Evolutionary conservation across 2,888 invertebrate genomes (phyloP), one percentile per base, ranked within the genome.

Genomic region (Brenthis hecate): DNA sequence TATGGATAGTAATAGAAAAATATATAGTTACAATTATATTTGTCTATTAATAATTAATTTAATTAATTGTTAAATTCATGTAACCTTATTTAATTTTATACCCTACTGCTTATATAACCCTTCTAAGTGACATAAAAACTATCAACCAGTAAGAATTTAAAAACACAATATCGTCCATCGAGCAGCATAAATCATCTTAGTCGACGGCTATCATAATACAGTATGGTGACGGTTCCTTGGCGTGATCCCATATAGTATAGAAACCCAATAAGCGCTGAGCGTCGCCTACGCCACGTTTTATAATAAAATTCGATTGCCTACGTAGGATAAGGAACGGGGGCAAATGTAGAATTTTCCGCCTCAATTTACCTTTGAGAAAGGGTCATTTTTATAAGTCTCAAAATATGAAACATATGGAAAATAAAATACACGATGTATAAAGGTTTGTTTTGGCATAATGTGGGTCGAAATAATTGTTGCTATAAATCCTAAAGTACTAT

Each of bases 201-300:
- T 48, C 58, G 48, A n/a, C 19, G 48, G 58, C 23, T 48, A 58
- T 28, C 48, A 48, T 48, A 23, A 48, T 23, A 13, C 36, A 4
- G 47, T 48, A 48, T 47, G 23, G 23, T 28, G 48, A 58, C 36
- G 56, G 57, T 55, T 57, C 62, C 65, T 65, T 58, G 47, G 36
- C 66, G 62, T 62, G 71, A 72, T 71, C 69, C 54, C 67, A 65
- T 65, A 65, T 62, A 19, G 19, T 19, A 63, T 71, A 65, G 73
- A 75, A 74, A 60, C 70, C 73, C 66, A 66, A 73, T 66, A 73
- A 73, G 70, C 69, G 72, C 66, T 66, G 50, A 56, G 19, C 72
- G 56, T 63, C 58, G 61, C 68, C 65, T 64, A 62, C 61, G 67
- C 66, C 65, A 69, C 66, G 68, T 72, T 71, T 65, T 68, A 72